A percentile compares a stretch with the other conserved stretches of the same genome.
These are phyloP conservation scores for Dunckerocampus dactyliophorus DNA, from an alignment of 2,113 vertebrate species.

Conservation along the genomic window DNA sequence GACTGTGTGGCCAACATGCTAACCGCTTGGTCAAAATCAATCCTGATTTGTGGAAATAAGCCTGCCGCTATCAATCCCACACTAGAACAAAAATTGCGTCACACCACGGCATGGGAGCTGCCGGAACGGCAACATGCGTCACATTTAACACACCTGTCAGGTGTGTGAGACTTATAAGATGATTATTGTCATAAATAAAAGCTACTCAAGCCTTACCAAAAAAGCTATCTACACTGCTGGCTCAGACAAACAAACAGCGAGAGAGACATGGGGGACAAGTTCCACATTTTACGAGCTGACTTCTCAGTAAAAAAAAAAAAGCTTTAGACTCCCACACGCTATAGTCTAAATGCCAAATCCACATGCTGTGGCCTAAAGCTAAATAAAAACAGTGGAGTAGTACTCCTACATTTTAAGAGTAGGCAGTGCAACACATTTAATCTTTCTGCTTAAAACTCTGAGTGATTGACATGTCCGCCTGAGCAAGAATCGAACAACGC, in stretches of 20 bases:
- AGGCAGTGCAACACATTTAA: conserved; percentile 43
- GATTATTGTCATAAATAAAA: no score
- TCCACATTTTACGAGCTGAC: conserved; percentile 31
- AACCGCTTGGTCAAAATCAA: no score
- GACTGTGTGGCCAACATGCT: no score
- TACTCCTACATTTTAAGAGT: conserved; percentile 51
- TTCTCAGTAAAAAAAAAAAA: conserved; percentile 14
- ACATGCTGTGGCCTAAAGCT: conserved; percentile 45
- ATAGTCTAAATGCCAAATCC: conserved; percentile 48
- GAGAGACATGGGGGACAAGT: conserved; percentile 38
- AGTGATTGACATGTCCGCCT: conserved; percentile 30
- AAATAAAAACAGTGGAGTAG: conserved; percentile 24
- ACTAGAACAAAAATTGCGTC: no score
- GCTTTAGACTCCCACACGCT: conserved; percentile 38
- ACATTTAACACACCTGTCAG: no score
- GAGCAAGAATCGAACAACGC: conserved; percentile 24
- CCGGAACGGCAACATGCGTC: no score
- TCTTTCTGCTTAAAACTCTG: conserved; percentile 36
- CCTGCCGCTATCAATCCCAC: no score
- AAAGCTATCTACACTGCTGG: no score
- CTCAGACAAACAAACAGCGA: neutral
- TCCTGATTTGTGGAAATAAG: no score
- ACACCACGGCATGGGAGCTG: no score
- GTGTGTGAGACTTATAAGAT: no score
- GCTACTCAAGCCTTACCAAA: no score